phyloP scores from a whole-genome alignment of 37 sponge, comb jelly and placozoan genomes.

The Corticium candelabrum region DNA sequence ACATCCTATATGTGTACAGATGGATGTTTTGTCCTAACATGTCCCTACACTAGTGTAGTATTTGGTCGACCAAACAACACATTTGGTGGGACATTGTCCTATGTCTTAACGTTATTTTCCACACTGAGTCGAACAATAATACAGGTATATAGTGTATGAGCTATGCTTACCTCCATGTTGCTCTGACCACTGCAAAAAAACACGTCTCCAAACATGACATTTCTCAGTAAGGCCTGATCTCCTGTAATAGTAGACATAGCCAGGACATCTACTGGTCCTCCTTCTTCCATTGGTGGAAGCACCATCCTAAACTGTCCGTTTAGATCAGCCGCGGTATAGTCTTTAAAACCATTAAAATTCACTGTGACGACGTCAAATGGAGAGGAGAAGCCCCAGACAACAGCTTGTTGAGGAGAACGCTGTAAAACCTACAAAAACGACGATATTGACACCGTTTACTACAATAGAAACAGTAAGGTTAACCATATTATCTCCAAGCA shows the following conservation, averaged over 20 bases:
- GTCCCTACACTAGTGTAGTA: too few species aligned
- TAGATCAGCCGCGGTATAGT: background rate
- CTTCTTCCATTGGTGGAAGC: background rate
- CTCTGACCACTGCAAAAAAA: constrained; percentile 70
- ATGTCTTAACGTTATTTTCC: too few species aligned
- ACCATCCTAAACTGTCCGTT: background rate
- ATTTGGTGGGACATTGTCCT: too few species aligned
- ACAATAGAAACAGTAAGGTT: background rate
- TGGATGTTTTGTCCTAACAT: too few species aligned
- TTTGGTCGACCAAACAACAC: too few species aligned
- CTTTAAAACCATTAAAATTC: background rate
- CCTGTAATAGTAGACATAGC: constrained; percentile 19
- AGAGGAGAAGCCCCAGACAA: constrained; percentile 1
- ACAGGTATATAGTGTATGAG: too few species aligned
- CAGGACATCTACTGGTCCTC: constrained; percentile 19
- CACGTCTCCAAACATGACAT: constrained; percentile 70
- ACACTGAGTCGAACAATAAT: too few species aligned
- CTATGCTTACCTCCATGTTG: constrained; percentile 57
- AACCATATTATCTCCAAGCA: background rate
- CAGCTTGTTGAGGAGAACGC: constrained; percentile 1
- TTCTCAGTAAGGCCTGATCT: constrained; percentile 12
- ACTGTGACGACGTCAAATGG: constrained; percentile 2
- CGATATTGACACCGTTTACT: background rate
- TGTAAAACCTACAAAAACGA: constrained; percentile 2
- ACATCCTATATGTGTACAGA: too few species aligned